Evolutionary conservation across 2,888 invertebrate genomes (phyloP).

Genomic region (Tachina lurida): DNA sequence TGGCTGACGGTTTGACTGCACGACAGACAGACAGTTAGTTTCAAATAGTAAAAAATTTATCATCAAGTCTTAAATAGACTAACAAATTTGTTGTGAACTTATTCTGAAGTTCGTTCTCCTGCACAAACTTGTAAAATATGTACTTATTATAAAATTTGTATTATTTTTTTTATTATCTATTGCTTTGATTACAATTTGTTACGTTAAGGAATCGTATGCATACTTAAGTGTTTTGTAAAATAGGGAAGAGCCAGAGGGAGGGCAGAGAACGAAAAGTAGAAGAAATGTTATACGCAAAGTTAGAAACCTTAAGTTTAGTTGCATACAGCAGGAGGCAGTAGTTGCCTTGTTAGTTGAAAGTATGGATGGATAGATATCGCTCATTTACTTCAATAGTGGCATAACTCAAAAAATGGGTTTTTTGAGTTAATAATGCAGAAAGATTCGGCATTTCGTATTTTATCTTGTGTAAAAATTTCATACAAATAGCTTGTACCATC

Average conservation of each 20-base stretch:
- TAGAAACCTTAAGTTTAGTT: neutral
- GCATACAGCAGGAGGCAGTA: neutral
- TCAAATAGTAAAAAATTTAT: conserved; percentile 34
- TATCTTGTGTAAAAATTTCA: no score
- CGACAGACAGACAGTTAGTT: neutral
- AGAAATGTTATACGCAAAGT: neutral
- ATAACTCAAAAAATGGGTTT: no score
- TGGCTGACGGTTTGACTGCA: neutral
- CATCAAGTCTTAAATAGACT: conserved; percentile 37
- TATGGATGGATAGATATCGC: neutral
- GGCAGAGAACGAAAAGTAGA: neutral
- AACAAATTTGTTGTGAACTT: conserved; percentile 51
- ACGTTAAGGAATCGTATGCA: neutral
- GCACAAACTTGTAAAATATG: conserved; percentile 19
- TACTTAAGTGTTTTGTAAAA: conserved; percentile 1
- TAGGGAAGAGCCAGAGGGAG: neutral
- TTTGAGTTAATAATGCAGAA: no score
- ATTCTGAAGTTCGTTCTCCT: conserved; percentile 7
- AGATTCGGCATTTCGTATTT: no score
- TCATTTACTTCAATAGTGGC: no score
- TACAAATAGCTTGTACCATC: no score
- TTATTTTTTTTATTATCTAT: conserved; percentile 6
- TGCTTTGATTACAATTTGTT: conserved; percentile 35
- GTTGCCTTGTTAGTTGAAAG: neutral
- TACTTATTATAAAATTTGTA: conserved; percentile 39